Evolutionary conservation across 2,113 vertebrate genomes (phyloP).

Genomic region (Phaethon lepturus): DNA sequence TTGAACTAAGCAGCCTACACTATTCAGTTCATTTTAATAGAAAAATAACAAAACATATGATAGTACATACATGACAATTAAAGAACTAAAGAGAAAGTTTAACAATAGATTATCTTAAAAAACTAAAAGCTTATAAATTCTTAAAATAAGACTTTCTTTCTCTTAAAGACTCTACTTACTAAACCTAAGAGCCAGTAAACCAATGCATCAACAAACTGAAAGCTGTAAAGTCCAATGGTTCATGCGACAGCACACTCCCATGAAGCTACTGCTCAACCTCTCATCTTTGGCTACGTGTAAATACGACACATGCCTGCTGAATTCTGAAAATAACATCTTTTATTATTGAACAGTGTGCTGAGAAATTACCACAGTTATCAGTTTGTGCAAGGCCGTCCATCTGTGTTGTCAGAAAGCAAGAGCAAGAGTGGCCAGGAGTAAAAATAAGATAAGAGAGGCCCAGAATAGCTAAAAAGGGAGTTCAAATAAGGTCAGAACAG

Average conservation of each 20-base stretch:
- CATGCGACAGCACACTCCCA: background rate
- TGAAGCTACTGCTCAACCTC: background rate
- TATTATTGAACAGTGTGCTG: slow-evolving; percentile 34
- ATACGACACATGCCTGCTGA: background rate
- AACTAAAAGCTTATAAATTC: background rate
- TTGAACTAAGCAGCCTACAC: background rate
- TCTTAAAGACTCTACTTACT: background rate
- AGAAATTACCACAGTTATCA: slow-evolving; percentile 70
- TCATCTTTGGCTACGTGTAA: background rate
- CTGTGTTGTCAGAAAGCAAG: slow-evolving; percentile 70
- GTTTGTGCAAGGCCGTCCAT: slow-evolving; percentile 65
- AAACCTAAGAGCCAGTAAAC: slow-evolving; percentile 26
- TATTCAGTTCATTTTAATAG: background rate
- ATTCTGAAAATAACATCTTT: slow-evolving; percentile 52
- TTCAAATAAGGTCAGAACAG: slow-evolving; percentile 68
- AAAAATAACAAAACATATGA: background rate
- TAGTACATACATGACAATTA: background rate
- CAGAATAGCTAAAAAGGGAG: slow-evolving; percentile 59
- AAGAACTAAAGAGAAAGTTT: background rate
- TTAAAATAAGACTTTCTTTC: background rate
- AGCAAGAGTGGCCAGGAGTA: slow-evolving; percentile 64
- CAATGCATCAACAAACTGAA: slow-evolving; percentile 7
- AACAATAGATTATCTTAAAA: background rate
- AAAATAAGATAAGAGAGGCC: slow-evolving; percentile 70
- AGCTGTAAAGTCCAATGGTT: slow-evolving; percentile 40